phyloP scores from a whole-genome alignment of 2,888 invertebrate species.

The Julus scandinavius region DNA sequence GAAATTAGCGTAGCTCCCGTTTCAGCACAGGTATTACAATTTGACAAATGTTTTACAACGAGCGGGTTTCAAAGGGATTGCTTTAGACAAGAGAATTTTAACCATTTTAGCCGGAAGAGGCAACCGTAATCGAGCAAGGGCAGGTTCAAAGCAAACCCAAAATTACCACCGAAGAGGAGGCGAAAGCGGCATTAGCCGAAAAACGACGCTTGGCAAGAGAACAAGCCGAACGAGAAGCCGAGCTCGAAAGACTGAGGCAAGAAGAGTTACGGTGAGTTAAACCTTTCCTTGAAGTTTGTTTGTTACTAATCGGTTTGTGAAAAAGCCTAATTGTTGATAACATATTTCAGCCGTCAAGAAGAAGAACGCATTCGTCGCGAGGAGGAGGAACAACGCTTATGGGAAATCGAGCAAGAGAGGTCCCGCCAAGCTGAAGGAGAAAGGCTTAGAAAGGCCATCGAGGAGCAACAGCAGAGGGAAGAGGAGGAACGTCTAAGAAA shows the following conservation, averaged over 20 bases:
- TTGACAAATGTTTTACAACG: no score
- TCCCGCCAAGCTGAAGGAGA: slow-evolving; percentile 84
- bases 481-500: slow-evolving; percentile 73
- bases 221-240: slow-evolving; percentile 90
- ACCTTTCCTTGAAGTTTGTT: not conserved
- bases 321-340: not conserved
- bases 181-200: slow-evolving; percentile 93
- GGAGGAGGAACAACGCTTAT: slow-evolving; percentile 83
- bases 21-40: slow-evolving; percentile 25
- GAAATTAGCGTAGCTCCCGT: not conserved
- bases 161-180: slow-evolving; percentile 90
- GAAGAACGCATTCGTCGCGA: slow-evolving; percentile 78
- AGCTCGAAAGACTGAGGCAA: slow-evolving; percentile 77
- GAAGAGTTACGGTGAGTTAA: slow-evolving; percentile 66
- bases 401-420: slow-evolving; percentile 82
- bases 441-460: slow-evolving; percentile 83
- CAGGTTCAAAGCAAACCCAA: slow-evolving; percentile 69
- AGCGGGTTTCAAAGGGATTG: no score
- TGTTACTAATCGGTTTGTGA: not conserved
- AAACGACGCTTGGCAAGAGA: slow-evolving; percentile 86
- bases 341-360: slow-evolving; percentile 73
- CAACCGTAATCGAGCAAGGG: not conserved
- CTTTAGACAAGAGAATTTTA: not conserved
- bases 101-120: slow-evolving; percentile 22
- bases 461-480: slow-evolving; percentile 73